These are phyloP conservation scores for Latrodectus geometricus DNA, from an alignment of 1,140 invertebrate species.

Conservation along the genomic window DNA sequence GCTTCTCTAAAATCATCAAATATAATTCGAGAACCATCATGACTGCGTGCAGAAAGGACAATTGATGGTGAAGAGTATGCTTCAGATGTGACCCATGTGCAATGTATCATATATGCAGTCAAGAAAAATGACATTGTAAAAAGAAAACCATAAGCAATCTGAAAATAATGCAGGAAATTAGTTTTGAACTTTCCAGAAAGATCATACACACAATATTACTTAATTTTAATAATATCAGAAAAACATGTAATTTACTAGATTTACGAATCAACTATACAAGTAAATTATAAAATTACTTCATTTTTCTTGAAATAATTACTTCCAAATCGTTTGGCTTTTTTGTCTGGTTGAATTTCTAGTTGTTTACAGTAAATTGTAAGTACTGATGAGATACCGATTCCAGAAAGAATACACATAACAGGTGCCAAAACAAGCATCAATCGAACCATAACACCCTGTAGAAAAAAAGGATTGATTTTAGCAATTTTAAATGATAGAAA, in stretches of 20 bases:
- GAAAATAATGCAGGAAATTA: neutral
- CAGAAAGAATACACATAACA: slow-evolving; percentile 96
- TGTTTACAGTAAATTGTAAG: slow-evolving; percentile 92
- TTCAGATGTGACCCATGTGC: slow-evolving; percentile 99
- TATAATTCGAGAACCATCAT: slow-evolving; percentile 94
- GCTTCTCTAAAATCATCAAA: slow-evolving; percentile 98
- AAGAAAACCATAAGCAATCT: slow-evolving; percentile 87
- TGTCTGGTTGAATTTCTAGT: slow-evolving; percentile 73
- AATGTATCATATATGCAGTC: slow-evolving; percentile 94
- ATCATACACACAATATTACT: neutral
- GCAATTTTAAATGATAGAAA: neutral
- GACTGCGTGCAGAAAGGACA: slow-evolving; percentile 92
- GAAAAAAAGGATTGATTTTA: neutral
- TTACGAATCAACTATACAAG: neutral
- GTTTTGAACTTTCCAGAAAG: neutral
- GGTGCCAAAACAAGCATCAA: slow-evolving; percentile 97
- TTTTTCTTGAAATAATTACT: slow-evolving; percentile 87
- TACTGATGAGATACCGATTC: slow-evolving; percentile 91
- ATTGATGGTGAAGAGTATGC: slow-evolving; percentile 98
- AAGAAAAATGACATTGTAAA: slow-evolving; percentile 86
- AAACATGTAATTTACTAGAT: neutral
- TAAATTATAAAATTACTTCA: slow-evolving; percentile 74
- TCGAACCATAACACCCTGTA: slow-evolving; percentile 96
- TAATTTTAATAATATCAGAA: neutral
- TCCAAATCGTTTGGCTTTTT: slow-evolving; percentile 79